phyloP scores from a whole-genome alignment of 2,113 vertebrate genomes.

The Vireo altiloquus region DNA sequence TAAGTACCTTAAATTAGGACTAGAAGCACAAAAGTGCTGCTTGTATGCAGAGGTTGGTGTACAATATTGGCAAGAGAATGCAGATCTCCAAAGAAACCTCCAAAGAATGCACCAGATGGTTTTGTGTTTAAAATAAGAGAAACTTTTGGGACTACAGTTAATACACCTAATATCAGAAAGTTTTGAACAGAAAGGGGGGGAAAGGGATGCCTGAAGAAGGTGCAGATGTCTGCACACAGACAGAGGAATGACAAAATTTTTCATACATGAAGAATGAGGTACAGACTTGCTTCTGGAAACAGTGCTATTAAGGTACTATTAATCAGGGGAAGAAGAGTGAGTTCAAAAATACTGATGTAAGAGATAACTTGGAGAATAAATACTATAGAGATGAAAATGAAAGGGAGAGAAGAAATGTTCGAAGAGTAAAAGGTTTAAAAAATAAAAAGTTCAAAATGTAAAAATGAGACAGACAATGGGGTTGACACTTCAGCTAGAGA shows the following conservation, averaged over 20 bases:
- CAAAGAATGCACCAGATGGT: rapidly evolving
- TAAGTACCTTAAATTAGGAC: not conserved
- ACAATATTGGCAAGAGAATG: not conserved
- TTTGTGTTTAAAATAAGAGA: not conserved
- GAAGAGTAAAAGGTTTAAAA: not conserved
- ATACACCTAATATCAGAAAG: not conserved
- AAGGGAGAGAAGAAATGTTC: not conserved
- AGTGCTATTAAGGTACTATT: not conserved
- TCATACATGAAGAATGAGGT: not conserved
- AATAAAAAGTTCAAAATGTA: not conserved
- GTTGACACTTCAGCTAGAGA: not conserved
- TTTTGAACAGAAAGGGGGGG: rapidly evolving
- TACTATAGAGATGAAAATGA: not conserved
- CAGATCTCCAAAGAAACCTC: not conserved
- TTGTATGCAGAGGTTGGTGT: not conserved
- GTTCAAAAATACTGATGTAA: not conserved
- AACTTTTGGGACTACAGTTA: not conserved
- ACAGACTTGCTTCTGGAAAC: not conserved
- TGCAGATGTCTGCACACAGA: not conserved
- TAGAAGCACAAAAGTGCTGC: not conserved
- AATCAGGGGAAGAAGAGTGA: not conserved
- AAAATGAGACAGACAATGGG: not conserved
- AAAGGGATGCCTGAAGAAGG: not conserved
- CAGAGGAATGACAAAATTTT: not conserved
- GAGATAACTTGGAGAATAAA: not conserved